These are phyloP conservation scores for Psammodynastes pulverulentus DNA, from an alignment of 2,113 vertebrate species.

Conservation along the genomic window DNA sequence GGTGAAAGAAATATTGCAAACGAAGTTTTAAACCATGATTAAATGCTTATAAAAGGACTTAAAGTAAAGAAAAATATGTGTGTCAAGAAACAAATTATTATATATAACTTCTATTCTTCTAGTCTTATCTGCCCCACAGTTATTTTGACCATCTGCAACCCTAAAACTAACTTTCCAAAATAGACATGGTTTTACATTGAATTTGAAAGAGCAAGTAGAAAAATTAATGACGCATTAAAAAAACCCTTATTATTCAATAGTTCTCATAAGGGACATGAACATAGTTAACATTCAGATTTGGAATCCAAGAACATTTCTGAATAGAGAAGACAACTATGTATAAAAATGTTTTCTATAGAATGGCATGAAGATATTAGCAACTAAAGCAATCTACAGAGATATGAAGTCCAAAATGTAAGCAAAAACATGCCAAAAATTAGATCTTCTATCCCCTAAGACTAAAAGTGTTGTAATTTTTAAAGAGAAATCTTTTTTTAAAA, in stretches of 20 bases:
- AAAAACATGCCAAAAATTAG: not conserved
- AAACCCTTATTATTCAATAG: conserved; percentile 42
- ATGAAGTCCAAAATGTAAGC: conserved; percentile 21
- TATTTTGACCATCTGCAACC: not conserved
- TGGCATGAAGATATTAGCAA: not conserved
- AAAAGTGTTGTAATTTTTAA: conserved; percentile 13
- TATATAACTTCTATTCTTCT: not conserved
- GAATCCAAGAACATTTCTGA: conserved; percentile 34
- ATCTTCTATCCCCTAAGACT: not conserved
- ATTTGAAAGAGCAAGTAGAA: conserved; percentile 17
- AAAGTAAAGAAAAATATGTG: not conserved
- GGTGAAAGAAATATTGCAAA: not conserved
- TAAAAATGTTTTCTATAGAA: conserved; percentile 22
- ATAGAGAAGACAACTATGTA: not conserved
- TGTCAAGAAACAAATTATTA: not conserved
- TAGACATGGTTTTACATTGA: not conserved
- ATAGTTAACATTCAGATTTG: conserved; percentile 42
- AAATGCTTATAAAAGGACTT: not conserved
- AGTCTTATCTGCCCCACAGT: not conserved
- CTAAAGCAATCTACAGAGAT: conserved; percentile 22
- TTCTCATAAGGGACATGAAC: conserved; percentile 45
- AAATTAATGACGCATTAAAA: not conserved
- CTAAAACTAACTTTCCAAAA: not conserved
- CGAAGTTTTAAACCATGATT: not conserved
- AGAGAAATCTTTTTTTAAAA: not conserved